A percentile compares a stretch with the other conserved stretches of the same genome.
Evolutionary conservation across 2,888 invertebrate genomes (phyloP).

Genomic region (Pyrocoelia pectoralis): DNA sequence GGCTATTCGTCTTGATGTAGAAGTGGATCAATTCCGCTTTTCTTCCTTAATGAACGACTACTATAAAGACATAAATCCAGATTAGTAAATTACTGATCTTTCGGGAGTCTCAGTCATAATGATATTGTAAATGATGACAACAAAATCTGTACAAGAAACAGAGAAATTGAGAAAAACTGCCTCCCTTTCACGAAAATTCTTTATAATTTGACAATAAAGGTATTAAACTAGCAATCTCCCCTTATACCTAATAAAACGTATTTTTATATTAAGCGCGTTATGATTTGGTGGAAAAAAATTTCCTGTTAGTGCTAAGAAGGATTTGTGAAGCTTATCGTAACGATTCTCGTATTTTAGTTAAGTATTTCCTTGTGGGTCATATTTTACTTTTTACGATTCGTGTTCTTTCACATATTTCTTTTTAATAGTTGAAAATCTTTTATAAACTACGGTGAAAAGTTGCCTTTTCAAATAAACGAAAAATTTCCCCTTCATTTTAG

Average conservation of each 20-base stretch:
- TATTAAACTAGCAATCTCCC: too few species aligned
- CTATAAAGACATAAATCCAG: too few species aligned
- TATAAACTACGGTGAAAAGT: neutral
- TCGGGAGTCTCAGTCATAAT: too few species aligned
- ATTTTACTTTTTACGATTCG: neutral
- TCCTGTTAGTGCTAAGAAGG: neutral
- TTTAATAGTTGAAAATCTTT: slow-evolving; percentile 1
- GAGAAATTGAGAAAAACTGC: too few species aligned
- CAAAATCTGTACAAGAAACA: too few species aligned
- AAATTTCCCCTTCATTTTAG: neutral
- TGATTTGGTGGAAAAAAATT: neutral
- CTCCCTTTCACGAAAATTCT: too few species aligned
- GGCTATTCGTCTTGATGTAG: too few species aligned
- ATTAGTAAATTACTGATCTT: too few species aligned
- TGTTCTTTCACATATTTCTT: slow-evolving; percentile 1
- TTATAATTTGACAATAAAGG: too few species aligned
- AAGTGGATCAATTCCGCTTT: too few species aligned
- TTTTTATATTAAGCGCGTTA: neutral
- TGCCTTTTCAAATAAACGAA: neutral
- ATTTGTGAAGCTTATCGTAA: slow-evolving; percentile 1
- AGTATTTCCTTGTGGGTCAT: slow-evolving; percentile 1
- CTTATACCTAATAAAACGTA: neutral
- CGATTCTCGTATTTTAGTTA: slow-evolving; percentile 1
- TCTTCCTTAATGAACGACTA: too few species aligned
- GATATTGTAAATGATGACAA: too few species aligned